Evolutionary conservation across 1,140 invertebrate species (phyloP), one percentile per base, ranked within the genome.

Genomic region (Heterodera carotae): DNA sequence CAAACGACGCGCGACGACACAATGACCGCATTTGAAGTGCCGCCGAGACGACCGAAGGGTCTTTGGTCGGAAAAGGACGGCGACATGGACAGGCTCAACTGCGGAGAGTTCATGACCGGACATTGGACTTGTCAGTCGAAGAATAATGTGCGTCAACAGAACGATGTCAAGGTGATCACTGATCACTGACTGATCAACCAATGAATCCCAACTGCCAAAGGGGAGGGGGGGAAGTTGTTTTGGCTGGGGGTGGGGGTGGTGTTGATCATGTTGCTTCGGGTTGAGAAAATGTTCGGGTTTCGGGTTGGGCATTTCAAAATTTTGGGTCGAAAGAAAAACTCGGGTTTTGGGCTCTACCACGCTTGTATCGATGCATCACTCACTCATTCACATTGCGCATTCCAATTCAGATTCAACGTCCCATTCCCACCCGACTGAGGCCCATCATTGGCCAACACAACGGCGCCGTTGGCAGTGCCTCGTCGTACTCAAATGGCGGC

Each of bases 31-130:
- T 29, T 66, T 27, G 29, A 66, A 29, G 0, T 22, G 18, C 62
- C 62, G 29, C 62, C 62, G 62, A 29, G 29, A 12, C 27, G 29
- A 31, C 62, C 62, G 25, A 66, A 66, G 25, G 62, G 62, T 29
- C 72, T 74, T 34, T 74, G 72, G 72, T 74, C 72, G 64, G 72
- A 74, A 56, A 59, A 64, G 39, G 43, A 62, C n/a, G 25, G 27
- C 27, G 56, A 74, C 15, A 29, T 12, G 39, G 43, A 59, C 18
- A 12, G 70, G 53, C 70, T 29, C 18, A 53, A 72, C 48, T n/a
- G n/a, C n/a, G n/a, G n/a, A n/a, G n/a, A 69, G 33, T 62, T 29
- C 62, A 29, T 27, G 56, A 53, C 56, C 10, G 33, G 34, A 2
- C 72, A 74, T 66, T 56, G 48, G 48, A 56, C 15, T 56, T 22